Evolutionary conservation across 2,797 vertebrate species (phyloP), one percentile per base, ranked within the genome.

Genomic region (Tragelaphus oryx): DNA sequence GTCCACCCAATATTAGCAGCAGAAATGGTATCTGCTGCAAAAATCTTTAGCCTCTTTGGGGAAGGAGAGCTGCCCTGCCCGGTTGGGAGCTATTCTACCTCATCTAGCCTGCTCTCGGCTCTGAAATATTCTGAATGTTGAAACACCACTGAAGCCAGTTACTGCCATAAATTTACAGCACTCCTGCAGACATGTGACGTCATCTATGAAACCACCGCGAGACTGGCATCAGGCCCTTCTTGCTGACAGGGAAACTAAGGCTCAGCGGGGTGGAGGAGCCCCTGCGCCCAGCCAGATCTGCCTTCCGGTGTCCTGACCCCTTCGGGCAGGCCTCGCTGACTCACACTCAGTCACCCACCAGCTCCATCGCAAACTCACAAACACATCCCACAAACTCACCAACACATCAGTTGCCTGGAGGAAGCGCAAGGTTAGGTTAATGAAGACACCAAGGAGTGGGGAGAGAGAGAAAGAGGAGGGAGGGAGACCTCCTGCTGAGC

Each of bases 61-160:
- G 16, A 22, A 1, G 17, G 33, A 24, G 26, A 20, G 71, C 30
- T 6, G 52, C 17, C 18, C 3, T 0, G 10, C 52, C 65, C 7
- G 1, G 62, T 14, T 13, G 11, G 44, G 52, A 9, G 6, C 20
- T 14, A 10, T 20, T 33, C 46, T 81, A 6, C 0, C 2, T 24
- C 46, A 8, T 17, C 80, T 6, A 6, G 10, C 4, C 0, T 5
- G 3, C 0, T 17, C 54, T 44, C 28, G 0, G 0, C 1, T 37
- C 91, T 57, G 37, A 37, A 54, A 78, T 6, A 37, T 0, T 30
- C 78, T 55, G 54, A 65, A 87, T 50, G 60, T 54, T 30, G 6
- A 52, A 78, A 74, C 41, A 55, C 76, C 44, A 24, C 17, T 1
- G 2, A 71, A 20, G 17, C 41, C 0, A 0, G n/a, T 16, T 4